These are phyloP conservation scores for Esperia sulphurella DNA, from an alignment of 2,888 invertebrate species.

Conservation along the genomic window DNA sequence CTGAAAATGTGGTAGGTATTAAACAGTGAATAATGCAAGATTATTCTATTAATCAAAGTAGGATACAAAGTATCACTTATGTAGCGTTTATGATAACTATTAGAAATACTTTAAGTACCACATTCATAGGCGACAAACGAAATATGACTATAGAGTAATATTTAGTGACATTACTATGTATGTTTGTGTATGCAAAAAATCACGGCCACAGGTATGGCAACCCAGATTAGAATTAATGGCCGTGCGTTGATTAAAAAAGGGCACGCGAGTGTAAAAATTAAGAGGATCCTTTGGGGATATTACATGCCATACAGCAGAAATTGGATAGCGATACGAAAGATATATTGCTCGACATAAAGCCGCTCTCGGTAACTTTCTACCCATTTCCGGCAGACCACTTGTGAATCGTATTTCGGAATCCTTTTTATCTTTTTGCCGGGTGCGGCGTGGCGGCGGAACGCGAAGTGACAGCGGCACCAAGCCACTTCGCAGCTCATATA, in stretches of 20 bases:
- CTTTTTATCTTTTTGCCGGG: constrained; percentile 74
- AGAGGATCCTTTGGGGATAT: constrained; percentile 65
- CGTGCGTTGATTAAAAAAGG: constrained; percentile 57
- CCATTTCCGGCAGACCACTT: constrained; percentile 76
- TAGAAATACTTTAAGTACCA: no score
- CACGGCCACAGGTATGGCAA: constrained; percentile 23
- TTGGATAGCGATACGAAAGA: constrained; percentile 74
- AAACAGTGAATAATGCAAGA: no score
- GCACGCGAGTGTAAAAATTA: constrained; percentile 52
- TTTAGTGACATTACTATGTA: neutral
- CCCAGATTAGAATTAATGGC: constrained; percentile 50
- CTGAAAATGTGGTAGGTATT: no score
- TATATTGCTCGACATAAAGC: constrained; percentile 74
- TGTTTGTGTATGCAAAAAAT: constrained; percentile 9
- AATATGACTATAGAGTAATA: no score
- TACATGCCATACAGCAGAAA: constrained; percentile 75
- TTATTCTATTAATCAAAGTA: no score
- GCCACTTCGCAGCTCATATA: constrained; percentile 77
- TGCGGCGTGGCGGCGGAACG: constrained; percentile 54
- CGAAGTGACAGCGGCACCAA: constrained; percentile 73
- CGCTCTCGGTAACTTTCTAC: constrained; percentile 70
- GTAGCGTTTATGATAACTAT: no score
- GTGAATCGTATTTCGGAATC: constrained; percentile 74
- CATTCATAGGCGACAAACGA: no score
- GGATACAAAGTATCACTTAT: no score